Evolutionary conservation across 2,797 vertebrate genomes (phyloP), one percentile per base, ranked within the genome.

Genomic region (Sebastes matsubarae): DNA sequence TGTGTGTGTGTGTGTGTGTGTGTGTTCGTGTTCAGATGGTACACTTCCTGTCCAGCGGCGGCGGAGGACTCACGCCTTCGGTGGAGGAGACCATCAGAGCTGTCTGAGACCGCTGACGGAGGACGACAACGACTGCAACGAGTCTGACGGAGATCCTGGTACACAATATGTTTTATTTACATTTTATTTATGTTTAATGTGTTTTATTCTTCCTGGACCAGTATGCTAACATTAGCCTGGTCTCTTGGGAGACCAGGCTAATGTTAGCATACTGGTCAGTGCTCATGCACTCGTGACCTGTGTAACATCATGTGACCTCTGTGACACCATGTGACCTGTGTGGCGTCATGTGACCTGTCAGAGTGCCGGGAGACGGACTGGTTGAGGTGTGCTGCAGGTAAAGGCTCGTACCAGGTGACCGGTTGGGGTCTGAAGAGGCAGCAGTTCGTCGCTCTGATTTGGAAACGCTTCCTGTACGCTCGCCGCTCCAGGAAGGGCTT

Each of bases 401-500:
- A 98, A 93, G 98, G 98, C 1, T 98, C 98, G 1, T 96, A 95
- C 66, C 95, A 97, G 88, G 94, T 98, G 81, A 96, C 87, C 1
- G 97, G 98, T 16, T 99, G 98, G 98, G 97, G 96, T 64, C 96
- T 99, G 77, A 97, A 83, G 63, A 95, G 94, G 77, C 98, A 99
- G 82, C 98, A 99, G 93, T 99, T 99, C 66, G 94, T 97, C 77
- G 97, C 98, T 55, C 94, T 99, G 74, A 94, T 99, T 77, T 99
- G 98, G 98, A 99, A 99, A 81, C 96, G 98, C 1, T 94, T 99
- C 70, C 95, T 99, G 16, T 97, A 97, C 16, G 98, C 98, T n/a
- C 96, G 95, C 1, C 96, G 98, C 80, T 99, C 98, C 79, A 93
- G 97, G 54, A 99, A 99, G 64, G 98, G 98, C 1, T 98, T 99